Evolutionary conservation across 1,140 invertebrate species (phyloP).

Genomic region (Sycophaga agraensis): DNA sequence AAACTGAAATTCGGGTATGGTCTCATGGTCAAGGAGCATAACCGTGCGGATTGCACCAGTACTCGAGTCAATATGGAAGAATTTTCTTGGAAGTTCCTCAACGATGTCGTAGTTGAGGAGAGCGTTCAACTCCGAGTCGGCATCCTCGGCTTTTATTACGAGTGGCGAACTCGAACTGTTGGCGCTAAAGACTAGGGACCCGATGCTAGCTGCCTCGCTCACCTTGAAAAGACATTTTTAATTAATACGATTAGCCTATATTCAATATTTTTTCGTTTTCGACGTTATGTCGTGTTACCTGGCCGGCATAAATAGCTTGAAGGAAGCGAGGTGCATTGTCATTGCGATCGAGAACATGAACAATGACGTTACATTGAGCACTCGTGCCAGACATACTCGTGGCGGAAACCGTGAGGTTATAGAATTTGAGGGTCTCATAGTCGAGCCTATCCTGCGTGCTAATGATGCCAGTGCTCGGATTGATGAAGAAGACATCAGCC

Average conservation of each 20-base stretch:
- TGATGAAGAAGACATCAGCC: constrained; percentile 76
- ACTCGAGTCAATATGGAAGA: constrained; percentile 84
- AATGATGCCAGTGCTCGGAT: constrained; percentile 82
- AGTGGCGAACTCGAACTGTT: constrained; percentile 67
- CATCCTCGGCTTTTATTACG: constrained; percentile 76
- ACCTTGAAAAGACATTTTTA: constrained; percentile 54
- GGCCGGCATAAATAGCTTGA: constrained; percentile 59
- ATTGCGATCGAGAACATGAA: constrained; percentile 94
- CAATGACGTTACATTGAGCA: constrained; percentile 72
- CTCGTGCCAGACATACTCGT: constrained; percentile 81
- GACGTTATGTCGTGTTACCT: too few relatives aligned
- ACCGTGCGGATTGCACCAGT: constrained; percentile 85
- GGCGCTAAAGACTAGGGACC: constrained; percentile 69
- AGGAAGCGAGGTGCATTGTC: constrained; percentile 90
- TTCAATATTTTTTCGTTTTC: too few relatives aligned
- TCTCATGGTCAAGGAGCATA: constrained; percentile 81
- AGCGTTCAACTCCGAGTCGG: constrained; percentile 80
- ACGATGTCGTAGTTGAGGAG: constrained; percentile 83
- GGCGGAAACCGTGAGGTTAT: constrained; percentile 81
- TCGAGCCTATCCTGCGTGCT: constrained; percentile 74
- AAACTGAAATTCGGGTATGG: constrained; percentile 69
- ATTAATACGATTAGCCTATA: too few relatives aligned
- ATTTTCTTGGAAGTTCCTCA: constrained; percentile 69
- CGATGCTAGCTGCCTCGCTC: constrained; percentile 70
- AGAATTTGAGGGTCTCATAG: constrained; percentile 74